Percentiles rank a stretch among this genome's conserved stretches.
Evolutionary conservation across 2,888 invertebrate genomes (phyloP).

Genomic region (Diabrotica balteata): DNA sequence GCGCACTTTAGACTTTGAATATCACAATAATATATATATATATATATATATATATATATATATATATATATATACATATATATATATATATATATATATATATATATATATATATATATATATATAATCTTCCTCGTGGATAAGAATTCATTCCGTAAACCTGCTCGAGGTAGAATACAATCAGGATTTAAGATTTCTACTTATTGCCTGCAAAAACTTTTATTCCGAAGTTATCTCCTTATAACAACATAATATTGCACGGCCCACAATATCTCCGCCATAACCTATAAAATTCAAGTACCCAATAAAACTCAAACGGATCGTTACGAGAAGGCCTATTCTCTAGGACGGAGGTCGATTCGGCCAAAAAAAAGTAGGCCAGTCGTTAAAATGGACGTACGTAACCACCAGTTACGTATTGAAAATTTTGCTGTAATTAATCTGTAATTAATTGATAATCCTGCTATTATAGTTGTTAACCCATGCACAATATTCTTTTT

Average conservation of each 20-base stretch:
- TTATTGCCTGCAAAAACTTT: conserved; percentile 1
- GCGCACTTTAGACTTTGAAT: too few species aligned
- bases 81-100: too few species aligned
- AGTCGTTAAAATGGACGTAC: neutral
- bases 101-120: too few species aligned
- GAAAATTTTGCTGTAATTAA: too few species aligned
- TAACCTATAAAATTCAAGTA: conserved; percentile 8
- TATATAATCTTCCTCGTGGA: neutral
- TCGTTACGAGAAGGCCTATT: conserved; percentile 3
- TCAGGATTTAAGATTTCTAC: neutral
- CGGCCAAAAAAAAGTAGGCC: conserved; percentile 2
- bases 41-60: too few species aligned
- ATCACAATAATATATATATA: too few species aligned
- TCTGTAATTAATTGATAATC: too few species aligned
- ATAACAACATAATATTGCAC: conserved; percentile 6
- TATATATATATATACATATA: too few species aligned
- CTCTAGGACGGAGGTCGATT: neutral
- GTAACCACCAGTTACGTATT: neutral
- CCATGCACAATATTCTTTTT: too few species aligned
- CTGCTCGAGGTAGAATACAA: neutral
- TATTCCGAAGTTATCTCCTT: conserved; percentile 2
- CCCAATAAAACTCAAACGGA: conserved; percentile 13
- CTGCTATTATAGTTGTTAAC: too few species aligned
- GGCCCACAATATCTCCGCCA: conserved; percentile 6
- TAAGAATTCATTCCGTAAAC: neutral